Percentiles rank a stretch among this genome's conserved stretches.
These are phyloP conservation scores for Polyommatus icarus DNA, from an alignment of 2,888 invertebrate species.

Conservation along the genomic window DNA sequence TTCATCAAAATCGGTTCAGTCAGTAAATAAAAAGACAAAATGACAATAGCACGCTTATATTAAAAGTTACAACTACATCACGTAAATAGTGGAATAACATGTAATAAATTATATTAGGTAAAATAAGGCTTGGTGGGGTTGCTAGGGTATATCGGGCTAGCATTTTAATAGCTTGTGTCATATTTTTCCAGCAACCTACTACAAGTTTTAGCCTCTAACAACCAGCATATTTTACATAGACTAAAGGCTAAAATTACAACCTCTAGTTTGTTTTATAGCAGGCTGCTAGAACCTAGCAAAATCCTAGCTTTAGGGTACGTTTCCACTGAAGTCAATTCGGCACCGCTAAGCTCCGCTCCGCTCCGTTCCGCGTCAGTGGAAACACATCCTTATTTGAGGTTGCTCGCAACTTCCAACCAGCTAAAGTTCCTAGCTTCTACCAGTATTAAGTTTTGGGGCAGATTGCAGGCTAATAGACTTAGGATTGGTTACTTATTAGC, in stretches of 20 bases:
- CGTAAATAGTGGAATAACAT: background rate
- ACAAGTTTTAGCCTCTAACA: background rate
- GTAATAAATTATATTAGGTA: background rate
- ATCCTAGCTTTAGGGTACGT: too few relatives aligned
- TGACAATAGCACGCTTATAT: conserved; percentile 51
- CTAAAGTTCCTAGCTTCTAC: too few relatives aligned
- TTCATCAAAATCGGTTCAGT: background rate
- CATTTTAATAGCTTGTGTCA: background rate
- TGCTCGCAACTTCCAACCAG: too few relatives aligned
- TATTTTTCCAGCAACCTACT: background rate
- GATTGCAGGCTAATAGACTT: too few relatives aligned
- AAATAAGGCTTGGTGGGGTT: background rate
- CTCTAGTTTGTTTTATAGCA: too few relatives aligned
- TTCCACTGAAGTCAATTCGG: too few relatives aligned
- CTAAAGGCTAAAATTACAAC: too few relatives aligned
- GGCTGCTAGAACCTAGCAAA: background rate
- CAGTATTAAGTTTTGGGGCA: background rate
- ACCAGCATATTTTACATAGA: background rate
- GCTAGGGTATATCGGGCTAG: background rate
- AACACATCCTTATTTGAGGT: too few relatives aligned
- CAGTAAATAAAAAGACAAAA: conserved; percentile 34
- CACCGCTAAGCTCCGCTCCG: too few relatives aligned
- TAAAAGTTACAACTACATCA: background rate
- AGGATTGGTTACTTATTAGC: too few relatives aligned
- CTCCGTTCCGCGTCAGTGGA: too few relatives aligned